A percentile compares a stretch with the other conserved stretches of the same genome.
Conservation (phyloP, 2,888 invertebrate species). For the Coronaproctus castanopsis region DNA sequence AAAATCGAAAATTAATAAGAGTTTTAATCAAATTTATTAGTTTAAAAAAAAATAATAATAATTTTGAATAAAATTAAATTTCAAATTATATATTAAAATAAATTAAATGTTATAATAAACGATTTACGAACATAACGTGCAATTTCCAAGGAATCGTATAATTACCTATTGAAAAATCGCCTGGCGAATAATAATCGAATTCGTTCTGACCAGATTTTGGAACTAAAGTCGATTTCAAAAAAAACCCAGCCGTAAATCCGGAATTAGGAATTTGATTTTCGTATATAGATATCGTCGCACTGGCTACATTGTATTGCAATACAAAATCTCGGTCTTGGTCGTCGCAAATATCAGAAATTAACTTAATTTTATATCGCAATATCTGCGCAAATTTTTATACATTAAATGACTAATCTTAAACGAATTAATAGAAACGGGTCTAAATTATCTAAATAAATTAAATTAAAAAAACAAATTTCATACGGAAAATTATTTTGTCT, state of each 20-base stretch:
- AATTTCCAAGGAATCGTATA: no score
- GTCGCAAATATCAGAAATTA: slow-evolving; percentile 60
- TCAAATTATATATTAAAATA: no score
- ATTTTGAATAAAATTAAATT: no score
- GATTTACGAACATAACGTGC: no score
- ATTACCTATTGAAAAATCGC: slow-evolving; percentile 57
- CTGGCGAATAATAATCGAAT: slow-evolving; percentile 46
- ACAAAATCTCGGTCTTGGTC: slow-evolving; percentile 54
- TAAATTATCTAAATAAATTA: no score
- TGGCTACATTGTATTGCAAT: slow-evolving; percentile 50
- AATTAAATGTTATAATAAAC: no score
- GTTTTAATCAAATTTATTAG: no score
- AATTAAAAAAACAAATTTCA: no score
- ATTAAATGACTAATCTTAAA: slow-evolving; percentile 3
- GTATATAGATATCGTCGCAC: slow-evolving; percentile 50
- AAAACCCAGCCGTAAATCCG: slow-evolving; percentile 55
- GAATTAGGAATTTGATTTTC: slow-evolving; percentile 54
- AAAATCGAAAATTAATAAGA: no score
- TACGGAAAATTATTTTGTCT: no score
- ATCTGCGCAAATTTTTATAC: slow-evolving; percentile 27
- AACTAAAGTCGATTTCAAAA: slow-evolving; percentile 42
- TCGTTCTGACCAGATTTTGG: slow-evolving; percentile 49
- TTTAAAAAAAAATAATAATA: no score
- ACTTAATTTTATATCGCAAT: slow-evolving; percentile 49
- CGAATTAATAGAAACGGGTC: no score